phyloP scores from a whole-genome alignment of 2,113 vertebrate species.

The Lagopus leucura region DNA sequence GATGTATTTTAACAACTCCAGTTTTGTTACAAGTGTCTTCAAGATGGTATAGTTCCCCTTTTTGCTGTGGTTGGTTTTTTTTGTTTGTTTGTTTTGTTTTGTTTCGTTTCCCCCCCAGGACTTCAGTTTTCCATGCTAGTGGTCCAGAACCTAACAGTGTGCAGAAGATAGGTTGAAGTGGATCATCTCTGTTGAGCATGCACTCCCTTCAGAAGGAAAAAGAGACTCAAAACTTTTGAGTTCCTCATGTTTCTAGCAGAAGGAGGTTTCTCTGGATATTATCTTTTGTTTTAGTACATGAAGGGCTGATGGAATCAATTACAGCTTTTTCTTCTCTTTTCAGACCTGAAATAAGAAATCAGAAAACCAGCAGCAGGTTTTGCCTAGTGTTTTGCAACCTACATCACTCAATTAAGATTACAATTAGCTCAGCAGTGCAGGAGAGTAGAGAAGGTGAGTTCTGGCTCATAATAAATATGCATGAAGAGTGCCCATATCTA shows the following conservation, averaged over 20 bases:
- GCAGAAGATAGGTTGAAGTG: neutral
- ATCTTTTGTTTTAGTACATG: neutral
- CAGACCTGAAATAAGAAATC: neutral
- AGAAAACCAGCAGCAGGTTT: neutral
- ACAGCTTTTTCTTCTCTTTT: neutral
- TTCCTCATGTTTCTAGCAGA: neutral
- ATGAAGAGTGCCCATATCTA: neutral
- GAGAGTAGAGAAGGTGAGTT: neutral
- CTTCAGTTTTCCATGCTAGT: neutral
- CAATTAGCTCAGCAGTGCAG: neutral
- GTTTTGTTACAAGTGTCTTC: neutral
- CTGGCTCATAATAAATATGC: neutral
- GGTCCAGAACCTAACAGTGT: neutral
- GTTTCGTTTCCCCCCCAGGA: neutral
- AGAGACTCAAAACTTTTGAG: neutral
- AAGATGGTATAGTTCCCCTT: neutral
- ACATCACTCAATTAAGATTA: neutral
- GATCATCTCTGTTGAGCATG: neutral
- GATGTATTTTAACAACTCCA: neutral
- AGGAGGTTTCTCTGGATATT: neutral
- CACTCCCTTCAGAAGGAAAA: neutral
- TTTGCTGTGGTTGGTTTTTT: no score
- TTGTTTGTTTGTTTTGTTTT: neutral
- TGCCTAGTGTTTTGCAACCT: no score
- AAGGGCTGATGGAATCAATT: neutral